Evolutionary conservation across 2,888 invertebrate species (phyloP), one percentile per base, ranked within the genome.

Genomic region (Psylliodes chrysocephalus): DNA sequence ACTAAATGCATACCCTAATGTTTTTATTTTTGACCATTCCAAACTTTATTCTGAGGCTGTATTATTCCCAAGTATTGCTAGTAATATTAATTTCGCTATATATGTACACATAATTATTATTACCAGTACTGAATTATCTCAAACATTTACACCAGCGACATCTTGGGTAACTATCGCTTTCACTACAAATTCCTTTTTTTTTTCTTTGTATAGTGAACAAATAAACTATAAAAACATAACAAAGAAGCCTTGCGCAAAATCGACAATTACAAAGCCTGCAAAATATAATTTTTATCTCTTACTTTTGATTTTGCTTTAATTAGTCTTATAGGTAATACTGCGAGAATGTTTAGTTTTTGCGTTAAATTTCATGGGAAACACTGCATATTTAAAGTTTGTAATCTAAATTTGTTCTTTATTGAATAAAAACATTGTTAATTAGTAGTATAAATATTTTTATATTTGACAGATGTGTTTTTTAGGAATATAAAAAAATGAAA

Each of bases 221-320:
- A 63, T 63, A 63, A 63, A 62, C 56, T 52, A 52, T 60, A 22
- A 56, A 66, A 63, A 66, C 66, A 60, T 60, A 60, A 66, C 66
- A 63, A 66, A 66, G 47, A 62, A 56, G 52, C 60, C 44, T 53
- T 52, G 30, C 61, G 64, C 55, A 64, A 67, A 67, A 60, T 60
- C 60, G 51, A 61, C 57, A 49, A 63, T 47, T 38, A 19, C 46
- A 35, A 47, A 46, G 44, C 55, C 53, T 54, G 54, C 47, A 62
- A 38, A 62, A 28, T 6, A 38, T 18, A 57, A 30, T 30, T 47
- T 17, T 57, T 49, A 15, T 10, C 25, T 56, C 18, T 25, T 18
- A 18, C 33, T 44, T 14, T n/a, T 46, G 19, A 19, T 22, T 46
- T 19, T 5, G 6, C 14, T 25, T 25, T 8, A 6, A 12, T 47